Conservation (phyloP, 2,888 invertebrate genomes). For the Nematopogon swammerdamellus region DNA sequence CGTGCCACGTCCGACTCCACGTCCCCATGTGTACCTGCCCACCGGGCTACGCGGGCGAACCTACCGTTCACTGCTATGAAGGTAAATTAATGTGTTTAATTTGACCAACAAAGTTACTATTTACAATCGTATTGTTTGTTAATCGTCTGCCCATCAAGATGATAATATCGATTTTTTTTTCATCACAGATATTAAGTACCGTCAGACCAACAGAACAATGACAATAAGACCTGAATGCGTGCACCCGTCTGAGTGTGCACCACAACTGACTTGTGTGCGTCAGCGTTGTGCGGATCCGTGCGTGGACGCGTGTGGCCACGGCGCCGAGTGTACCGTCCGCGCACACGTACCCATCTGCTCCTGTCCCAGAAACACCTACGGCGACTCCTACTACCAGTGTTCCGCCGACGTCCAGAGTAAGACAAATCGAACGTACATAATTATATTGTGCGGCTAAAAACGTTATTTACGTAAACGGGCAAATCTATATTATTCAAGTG, state of each 20-base stretch:
- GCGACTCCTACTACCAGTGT: slow-evolving; percentile 72
- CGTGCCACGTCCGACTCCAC: slow-evolving; percentile 71
- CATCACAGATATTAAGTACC: not conserved
- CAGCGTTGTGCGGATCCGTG: slow-evolving; percentile 74
- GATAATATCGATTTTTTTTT: not conserved
- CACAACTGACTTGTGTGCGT: slow-evolving; percentile 65
- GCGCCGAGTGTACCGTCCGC: slow-evolving; percentile 66
- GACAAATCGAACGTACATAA: slow-evolving; percentile 31
- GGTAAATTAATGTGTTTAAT: too few relatives aligned
- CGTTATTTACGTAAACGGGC: not conserved
- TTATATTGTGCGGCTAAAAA: not conserved
- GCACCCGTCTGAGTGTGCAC: slow-evolving; percentile 67
- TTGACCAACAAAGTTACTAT: too few relatives aligned
- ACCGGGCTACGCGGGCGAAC: slow-evolving; percentile 67
- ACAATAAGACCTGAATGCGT: slow-evolving; percentile 61
- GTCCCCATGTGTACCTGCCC: slow-evolving; percentile 75
- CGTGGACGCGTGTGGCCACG: slow-evolving; percentile 70
- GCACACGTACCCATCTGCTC: slow-evolving; percentile 70
- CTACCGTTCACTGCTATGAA: slow-evolving; percentile 63
- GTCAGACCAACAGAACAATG: too few relatives aligned
- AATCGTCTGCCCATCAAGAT: not conserved
- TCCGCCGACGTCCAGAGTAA: slow-evolving; percentile 50
- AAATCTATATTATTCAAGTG: not conserved
- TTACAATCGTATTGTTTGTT: not conserved
- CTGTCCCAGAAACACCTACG: slow-evolving; percentile 64